phyloP scores from a whole-genome alignment of 2,113 vertebrate genomes.

The Dipodomys spectabilis region DNA sequence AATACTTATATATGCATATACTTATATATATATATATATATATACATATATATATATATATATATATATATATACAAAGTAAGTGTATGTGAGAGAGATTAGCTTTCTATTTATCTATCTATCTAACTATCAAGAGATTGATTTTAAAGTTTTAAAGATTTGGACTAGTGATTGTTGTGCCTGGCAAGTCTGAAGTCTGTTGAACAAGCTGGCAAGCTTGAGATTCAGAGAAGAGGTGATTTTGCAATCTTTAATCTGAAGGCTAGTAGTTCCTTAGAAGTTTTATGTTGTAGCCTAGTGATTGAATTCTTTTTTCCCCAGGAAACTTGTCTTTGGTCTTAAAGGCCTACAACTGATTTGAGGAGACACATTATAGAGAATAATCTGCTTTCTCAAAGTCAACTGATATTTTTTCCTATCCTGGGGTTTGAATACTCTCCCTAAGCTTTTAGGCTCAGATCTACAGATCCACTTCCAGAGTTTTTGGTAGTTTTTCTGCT shows the following conservation, averaged over 20 bases:
- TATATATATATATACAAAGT: not conserved
- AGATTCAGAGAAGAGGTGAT: not conserved
- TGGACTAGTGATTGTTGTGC: not conserved
- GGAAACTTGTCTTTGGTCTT: not conserved
- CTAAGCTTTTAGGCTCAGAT: too few relatives aligned
- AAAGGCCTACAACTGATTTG: not conserved
- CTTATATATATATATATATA: not conserved
- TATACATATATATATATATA: not conserved
- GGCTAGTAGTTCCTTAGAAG: not conserved
- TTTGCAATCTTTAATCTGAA: not conserved
- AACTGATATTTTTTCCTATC: not conserved
- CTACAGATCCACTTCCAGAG: too few relatives aligned
- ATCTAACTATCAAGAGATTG: too few relatives aligned
- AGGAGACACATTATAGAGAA: not conserved
- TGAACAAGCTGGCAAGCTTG: not conserved
- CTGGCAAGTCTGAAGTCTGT: not conserved
- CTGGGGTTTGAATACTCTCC: too few relatives aligned
- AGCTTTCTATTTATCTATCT: not conserved
- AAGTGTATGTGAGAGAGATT: too few relatives aligned
- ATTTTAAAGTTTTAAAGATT: conserved; percentile 9
- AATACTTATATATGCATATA: not conserved
- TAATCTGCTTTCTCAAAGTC: not conserved
- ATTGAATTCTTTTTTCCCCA: not conserved
- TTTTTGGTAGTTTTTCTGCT: too few relatives aligned
- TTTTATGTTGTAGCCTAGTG: not conserved